Evolutionary conservation across 2,113 vertebrate genomes (phyloP), one percentile per base, ranked within the genome.

Genomic region (Ochotona princeps): DNA sequence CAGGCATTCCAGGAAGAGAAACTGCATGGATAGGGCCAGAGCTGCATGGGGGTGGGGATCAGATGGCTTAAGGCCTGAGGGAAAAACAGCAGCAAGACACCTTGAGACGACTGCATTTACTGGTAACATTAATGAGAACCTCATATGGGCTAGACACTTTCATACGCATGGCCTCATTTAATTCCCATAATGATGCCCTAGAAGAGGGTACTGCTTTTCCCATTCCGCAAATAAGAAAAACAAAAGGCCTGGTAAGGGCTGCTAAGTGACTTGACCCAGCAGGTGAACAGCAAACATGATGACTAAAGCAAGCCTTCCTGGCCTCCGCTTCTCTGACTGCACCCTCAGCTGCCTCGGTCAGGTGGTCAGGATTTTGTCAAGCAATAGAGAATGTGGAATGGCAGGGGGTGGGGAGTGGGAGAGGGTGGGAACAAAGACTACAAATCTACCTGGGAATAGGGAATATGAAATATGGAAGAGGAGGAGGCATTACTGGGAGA

Each of bases 141-240:
- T 90, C 28, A 47, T 7, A 63, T 20, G 54, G n/a, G 30, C 26
- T 32, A 66, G 63, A 15, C 12, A 9, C 7, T 78, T 89, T 84
- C 87, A 49, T 30, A 81, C 1, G 6, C 20, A 20, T n/a, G 18
- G 57, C 66, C 38, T 81, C 83, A 80, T 84, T 83, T 83, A 44
- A 81, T 81, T 61, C 57, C 35, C 35, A 21, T 83, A 51, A 84
- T 23, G 44, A 74, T n/a, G 38, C 44, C 49, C 32, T 61, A 78
- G 60, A 89, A 18, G 69, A 66, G 35, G 35, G 28, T 13, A 25
- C 20, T 60, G 25, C 61, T 67, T 81, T 66, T 21, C 80, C 49
- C 23, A 57, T 69, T 75, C 92, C 44, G 74, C 87, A 95, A 74
- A 25, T 87, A 76, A 81, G 44, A 70, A 94, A 44, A 65, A 83